Base-by-base conservation (phyloP, 2,888 invertebrate genomes). In the Anthophora plumipes region DNA sequence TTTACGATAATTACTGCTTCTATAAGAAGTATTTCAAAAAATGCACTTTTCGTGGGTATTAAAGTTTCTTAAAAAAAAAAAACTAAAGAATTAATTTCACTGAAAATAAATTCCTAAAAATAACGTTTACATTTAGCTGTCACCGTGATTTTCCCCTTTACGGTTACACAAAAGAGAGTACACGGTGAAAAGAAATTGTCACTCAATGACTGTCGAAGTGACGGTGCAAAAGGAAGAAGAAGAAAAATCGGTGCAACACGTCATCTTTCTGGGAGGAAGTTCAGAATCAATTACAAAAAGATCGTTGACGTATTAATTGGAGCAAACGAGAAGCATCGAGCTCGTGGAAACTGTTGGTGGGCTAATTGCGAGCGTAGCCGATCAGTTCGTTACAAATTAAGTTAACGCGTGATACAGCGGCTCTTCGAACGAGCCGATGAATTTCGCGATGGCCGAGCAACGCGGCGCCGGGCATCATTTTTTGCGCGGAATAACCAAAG, bases 371-470 rank as follows among this genome's bases (percentile, higher is more conserved):
- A 12, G 22, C 17, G 43, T 43, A 41, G 39, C 48, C 7, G 20
- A 64, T 68, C 22, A 48, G 39, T 73, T 57, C 54, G 48, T 25
- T 54, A 64, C 64, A 73, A 73, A 80, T 80, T 78, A 69, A 73
- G 69, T 69, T 69, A 46, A 69, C 73, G 66, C 69, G 64, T 66
- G 59, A 52, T 72, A 68, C 39, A 46, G 41, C 31, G 52, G 22
- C 50, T 9, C 11, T 5, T 0, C 22, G 31, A 70, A 71, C 41
- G 52, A 63, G 59, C 41, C 50, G 73, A 69, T 43, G 54, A 69
- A 60, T 78, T 80, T 68, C 41, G 68, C 72, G 68, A 57, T 39
- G 54, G 48, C 22, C 48, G 17, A 39, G 57, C 69, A 59, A 59
- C 48, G 57, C 41, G 43, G 43, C 55, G n/a, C 31, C 17, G 46